These are phyloP conservation scores for Lytechinus pictus DNA, from an alignment of 35 echinoderm and acorn worm genomes.

Conservation along the genomic window DNA sequence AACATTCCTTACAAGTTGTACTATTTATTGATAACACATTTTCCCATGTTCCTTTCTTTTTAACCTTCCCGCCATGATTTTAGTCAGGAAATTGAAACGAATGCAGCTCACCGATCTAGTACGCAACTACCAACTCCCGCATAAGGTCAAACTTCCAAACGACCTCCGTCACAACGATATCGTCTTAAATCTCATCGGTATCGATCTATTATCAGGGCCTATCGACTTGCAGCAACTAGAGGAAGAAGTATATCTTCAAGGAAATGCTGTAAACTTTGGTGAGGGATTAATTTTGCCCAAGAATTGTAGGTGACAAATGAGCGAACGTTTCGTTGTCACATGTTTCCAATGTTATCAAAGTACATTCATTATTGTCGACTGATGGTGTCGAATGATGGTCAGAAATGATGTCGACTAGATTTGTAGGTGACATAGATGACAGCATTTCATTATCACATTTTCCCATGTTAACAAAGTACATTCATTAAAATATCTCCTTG, in stretches of 20 bases:
- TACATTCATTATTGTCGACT: no score
- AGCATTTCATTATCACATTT: no score
- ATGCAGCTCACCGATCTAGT: slow-evolving; percentile 43
- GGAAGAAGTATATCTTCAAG: slow-evolving; percentile 61
- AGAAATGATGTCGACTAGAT: no score
- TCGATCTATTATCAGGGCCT: slow-evolving; percentile 37
- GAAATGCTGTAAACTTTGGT: slow-evolving; percentile 75
- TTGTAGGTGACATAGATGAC: no score
- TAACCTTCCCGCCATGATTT: neutral
- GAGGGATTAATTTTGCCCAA: neutral
- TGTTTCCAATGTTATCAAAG: no score
- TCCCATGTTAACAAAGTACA: no score
- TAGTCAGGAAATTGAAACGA: slow-evolving; percentile 56
- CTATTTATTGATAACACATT: neutral
- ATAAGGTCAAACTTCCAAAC: slow-evolving; percentile 42
- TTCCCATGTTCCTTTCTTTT: neutral
- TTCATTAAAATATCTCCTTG: no score
- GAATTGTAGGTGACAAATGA: no score
- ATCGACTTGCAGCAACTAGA: slow-evolving; percentile 50
- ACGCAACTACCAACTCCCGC: slow-evolving; percentile 51
- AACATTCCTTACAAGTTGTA: neutral
- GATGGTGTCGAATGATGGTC: no score
- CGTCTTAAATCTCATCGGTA: slow-evolving; percentile 7
- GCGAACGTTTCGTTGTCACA: no score
- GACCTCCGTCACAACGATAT: neutral